Conservation (phyloP, 2,797 vertebrate species). For the Sebastes taczanowskii region DNA sequence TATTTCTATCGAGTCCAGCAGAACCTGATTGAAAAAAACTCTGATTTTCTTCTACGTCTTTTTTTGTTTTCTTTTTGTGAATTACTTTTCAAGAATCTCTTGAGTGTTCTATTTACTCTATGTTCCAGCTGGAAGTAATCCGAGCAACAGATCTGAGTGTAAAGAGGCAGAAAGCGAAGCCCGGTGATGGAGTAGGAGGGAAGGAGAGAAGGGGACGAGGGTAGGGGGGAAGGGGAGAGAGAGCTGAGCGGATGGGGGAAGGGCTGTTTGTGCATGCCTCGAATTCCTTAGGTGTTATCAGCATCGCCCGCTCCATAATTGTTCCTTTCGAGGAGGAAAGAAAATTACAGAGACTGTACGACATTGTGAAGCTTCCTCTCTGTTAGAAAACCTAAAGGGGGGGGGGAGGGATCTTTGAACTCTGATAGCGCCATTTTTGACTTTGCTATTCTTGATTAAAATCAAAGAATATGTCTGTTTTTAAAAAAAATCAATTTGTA, state of each 20-base stretch:
- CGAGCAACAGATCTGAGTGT: constrained; percentile 62
- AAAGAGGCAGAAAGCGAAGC: constrained; percentile 56
- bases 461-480: background rate
- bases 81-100: constrained; percentile 24
- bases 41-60: background rate
- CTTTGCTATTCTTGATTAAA: background rate
- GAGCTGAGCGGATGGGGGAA: constrained; percentile 67
- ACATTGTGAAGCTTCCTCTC: constrained; percentile 26
- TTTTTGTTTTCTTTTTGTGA: constrained; percentile 6
- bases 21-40: background rate
- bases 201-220: constrained; percentile 56
- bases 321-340: constrained; percentile 61
- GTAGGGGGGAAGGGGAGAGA: constrained; percentile 42
- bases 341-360: constrained; percentile 37
- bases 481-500: no score
- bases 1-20: background rate
- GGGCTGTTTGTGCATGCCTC: constrained; percentile 83
- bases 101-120: constrained; percentile 27
- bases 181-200: constrained; percentile 67
- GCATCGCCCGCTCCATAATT: constrained; percentile 73
- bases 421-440: background rate
- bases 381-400: background rate
- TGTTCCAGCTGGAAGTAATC: constrained; percentile 71
- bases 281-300: constrained; percentile 84
- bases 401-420: constrained; percentile 12